These are phyloP conservation scores for Andrena praecox DNA, from an alignment of 2,888 invertebrate species.

Conservation along the genomic window DNA sequence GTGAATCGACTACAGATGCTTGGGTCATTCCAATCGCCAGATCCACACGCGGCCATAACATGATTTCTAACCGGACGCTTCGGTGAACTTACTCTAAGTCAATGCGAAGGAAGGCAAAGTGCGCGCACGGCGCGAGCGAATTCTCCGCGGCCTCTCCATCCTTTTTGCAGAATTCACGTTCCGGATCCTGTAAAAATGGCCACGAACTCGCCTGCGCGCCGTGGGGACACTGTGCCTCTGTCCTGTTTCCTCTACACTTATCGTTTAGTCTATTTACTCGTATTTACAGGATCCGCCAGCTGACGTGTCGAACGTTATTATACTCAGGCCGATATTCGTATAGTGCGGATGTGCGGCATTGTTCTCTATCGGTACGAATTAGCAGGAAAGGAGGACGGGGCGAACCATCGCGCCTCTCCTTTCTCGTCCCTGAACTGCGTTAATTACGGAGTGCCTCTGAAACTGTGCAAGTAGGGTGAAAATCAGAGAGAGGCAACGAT, in stretches of 20 bases:
- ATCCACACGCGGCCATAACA: conserved; percentile 21
- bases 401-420: conserved; percentile 9
- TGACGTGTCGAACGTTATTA: conserved; percentile 60
- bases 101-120: conserved; percentile 33
- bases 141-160: neutral
- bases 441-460: conserved; percentile 34
- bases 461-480: neutral
- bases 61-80: conserved; percentile 45
- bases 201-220: neutral
- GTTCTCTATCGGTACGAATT: conserved; percentile 43
- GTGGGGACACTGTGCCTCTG: conserved; percentile 1
- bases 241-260: conserved; percentile 40
- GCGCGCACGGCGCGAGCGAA: conserved; percentile 12
- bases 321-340: conserved; percentile 63
- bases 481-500: neutral
- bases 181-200: neutral
- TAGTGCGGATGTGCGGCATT: conserved; percentile 44
- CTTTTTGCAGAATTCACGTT: neutral
- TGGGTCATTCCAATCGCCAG: conserved; percentile 2
- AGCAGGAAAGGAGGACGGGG: conserved; percentile 1
- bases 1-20: neutral
- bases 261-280: conserved; percentile 62
- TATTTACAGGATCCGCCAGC: conserved; percentile 70
- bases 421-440: conserved; percentile 25
- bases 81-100: conserved; percentile 53